Percentiles rank a stretch among this genome's conserved stretches.
phyloP scores from a whole-genome alignment of 2,888 invertebrate genomes.

The Phyto melanocephala region DNA sequence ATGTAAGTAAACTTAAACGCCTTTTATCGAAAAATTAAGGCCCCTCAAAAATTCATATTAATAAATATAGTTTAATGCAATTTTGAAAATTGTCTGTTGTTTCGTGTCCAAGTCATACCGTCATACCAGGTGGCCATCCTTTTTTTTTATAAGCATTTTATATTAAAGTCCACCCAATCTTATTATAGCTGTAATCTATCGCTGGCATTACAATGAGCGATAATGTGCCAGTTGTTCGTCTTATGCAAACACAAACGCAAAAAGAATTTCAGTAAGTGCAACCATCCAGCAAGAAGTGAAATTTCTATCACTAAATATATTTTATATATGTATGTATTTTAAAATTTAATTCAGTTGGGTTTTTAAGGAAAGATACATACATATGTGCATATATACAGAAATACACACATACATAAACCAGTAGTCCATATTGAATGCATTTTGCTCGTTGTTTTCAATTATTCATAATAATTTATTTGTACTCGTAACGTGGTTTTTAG shows the following conservation, averaged over 20 bases:
- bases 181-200: constrained; percentile 39
- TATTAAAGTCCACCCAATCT: not conserved
- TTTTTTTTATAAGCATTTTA: not conserved
- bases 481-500: constrained; percentile 5
- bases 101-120: no score
- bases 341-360: constrained; percentile 14
- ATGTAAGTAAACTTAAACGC: constrained; percentile 52
- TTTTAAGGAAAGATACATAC: no score
- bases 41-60: constrained; percentile 27
- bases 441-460: constrained; percentile 22
- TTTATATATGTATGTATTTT: not conserved
- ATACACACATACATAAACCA: no score
- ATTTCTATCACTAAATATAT: constrained; percentile 23
- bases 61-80: not conserved
- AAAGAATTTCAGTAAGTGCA: not conserved
- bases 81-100: not conserved
- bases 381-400: no score
- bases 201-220: constrained; percentile 56
- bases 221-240: constrained; percentile 61
- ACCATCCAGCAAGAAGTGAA: constrained; percentile 40
- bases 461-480: constrained; percentile 45
- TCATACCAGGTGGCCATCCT: constrained; percentile 51
- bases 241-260: constrained; percentile 46
- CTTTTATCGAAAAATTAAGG: no score
- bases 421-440: constrained; percentile 31